phyloP scores from a whole-genome alignment of 2,113 vertebrate species.

The Scalopus aquaticus region DNA sequence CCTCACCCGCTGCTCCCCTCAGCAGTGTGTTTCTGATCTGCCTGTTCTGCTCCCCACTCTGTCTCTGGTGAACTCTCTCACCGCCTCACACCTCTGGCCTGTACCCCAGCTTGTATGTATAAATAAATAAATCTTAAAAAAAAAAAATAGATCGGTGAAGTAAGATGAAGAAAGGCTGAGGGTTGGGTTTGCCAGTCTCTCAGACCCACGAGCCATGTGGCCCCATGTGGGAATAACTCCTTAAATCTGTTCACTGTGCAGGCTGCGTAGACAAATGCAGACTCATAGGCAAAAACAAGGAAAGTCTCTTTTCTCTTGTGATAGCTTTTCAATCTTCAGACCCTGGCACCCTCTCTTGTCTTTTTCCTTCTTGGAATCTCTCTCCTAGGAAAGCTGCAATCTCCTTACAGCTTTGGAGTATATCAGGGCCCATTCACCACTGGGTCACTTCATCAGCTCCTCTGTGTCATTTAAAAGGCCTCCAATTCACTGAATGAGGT shows the following conservation, averaged over 20 bases:
- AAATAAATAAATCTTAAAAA: no score
- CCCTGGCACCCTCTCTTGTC: not conserved
- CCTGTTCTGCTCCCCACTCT: no score
- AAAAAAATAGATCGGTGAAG: not conserved
- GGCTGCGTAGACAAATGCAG: not conserved
- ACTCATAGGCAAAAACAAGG: not conserved
- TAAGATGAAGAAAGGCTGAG: not conserved
- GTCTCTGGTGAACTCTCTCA: no score
- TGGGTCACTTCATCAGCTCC: not conserved
- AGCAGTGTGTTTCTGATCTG: no score
- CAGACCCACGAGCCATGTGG: rapidly evolving
- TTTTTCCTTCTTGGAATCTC: not conserved
- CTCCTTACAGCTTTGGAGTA: not conserved
- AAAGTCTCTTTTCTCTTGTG: not conserved
- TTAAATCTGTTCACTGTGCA: not conserved
- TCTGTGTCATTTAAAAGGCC: not conserved
- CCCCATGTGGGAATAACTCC: not conserved
- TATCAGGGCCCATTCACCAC: not conserved
- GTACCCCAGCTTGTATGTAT: no score
- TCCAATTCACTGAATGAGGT: not conserved
- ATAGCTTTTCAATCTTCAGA: not conserved
- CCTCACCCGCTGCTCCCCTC: no score
- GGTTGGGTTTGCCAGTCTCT: not conserved
- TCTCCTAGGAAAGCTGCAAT: not conserved
- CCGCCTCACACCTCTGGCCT: no score